Conservation (phyloP, 2,113 vertebrate species). For the Glaucomys volans region DNA sequence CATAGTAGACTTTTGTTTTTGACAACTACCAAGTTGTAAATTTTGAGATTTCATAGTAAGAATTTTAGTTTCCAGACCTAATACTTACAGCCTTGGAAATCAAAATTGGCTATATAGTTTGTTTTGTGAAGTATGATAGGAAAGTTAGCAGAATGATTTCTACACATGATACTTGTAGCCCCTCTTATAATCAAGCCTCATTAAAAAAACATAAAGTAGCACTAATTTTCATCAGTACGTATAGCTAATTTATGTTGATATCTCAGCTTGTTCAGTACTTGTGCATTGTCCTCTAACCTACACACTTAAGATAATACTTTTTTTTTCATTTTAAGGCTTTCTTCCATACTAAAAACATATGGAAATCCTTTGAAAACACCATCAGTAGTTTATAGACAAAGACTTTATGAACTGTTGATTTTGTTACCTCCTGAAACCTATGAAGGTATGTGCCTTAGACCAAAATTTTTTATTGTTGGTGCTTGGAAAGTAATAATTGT, state of each 20-base stretch:
- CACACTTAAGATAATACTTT: slow-evolving; percentile 48
- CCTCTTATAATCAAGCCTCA: not conserved
- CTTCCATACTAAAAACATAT: slow-evolving; percentile 91
- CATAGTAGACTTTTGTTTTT: not conserved
- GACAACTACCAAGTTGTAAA: not conserved
- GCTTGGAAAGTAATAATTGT: not conserved
- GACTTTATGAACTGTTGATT: slow-evolving; percentile 94
- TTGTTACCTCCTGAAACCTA: slow-evolving; percentile 93
- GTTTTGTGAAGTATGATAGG: not conserved
- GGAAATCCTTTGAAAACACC: slow-evolving; percentile 89
- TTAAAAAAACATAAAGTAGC: not conserved
- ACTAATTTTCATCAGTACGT: slow-evolving; percentile 1
- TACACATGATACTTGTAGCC: not conserved
- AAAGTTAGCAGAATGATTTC: slow-evolving; percentile 29
- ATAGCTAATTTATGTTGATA: slow-evolving; percentile 30
- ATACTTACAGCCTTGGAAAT: not conserved
- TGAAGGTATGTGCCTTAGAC: slow-evolving; percentile 89
- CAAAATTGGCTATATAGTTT: not conserved
- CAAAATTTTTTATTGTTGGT: slow-evolving; percentile 49
- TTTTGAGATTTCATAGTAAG: slow-evolving; percentile 8
- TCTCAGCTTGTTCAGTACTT: not conserved
- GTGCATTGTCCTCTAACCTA: slow-evolving; percentile 27
- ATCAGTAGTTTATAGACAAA: slow-evolving; percentile 90
- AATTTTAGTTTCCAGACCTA: slow-evolving; percentile 12
- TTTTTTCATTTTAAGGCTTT: slow-evolving; percentile 89